phyloP scores from a whole-genome alignment of 1,140 invertebrate species.

The Physella acuta region DNA sequence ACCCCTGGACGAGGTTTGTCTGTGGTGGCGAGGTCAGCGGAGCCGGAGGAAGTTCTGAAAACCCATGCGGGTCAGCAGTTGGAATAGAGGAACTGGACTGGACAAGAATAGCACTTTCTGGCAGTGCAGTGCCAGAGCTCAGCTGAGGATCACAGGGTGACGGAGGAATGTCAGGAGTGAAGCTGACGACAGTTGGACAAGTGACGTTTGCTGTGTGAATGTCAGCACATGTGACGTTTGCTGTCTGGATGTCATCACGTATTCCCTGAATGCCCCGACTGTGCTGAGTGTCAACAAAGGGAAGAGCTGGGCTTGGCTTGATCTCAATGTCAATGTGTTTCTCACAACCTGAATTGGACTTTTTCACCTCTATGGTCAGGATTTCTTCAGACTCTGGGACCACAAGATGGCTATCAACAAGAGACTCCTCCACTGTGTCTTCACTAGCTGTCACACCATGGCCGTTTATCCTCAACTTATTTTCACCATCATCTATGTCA shows the following conservation, averaged over 20 bases:
- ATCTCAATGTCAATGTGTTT: not conserved
- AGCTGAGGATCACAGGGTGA: too few species aligned
- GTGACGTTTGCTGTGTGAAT: not conserved
- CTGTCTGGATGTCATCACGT: not conserved
- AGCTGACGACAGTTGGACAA: too few species aligned
- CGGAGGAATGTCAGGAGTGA: too few species aligned
- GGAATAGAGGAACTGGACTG: too few species aligned
- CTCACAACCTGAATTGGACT: not conserved
- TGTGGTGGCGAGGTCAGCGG: too few species aligned
- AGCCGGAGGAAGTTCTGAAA: too few species aligned
- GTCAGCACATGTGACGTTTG: not conserved
- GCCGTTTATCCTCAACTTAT: not conserved
- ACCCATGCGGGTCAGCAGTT: too few species aligned
- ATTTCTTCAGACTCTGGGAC: slow-evolving; percentile 14
- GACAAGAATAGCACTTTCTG: too few species aligned
- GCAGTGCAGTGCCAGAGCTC: too few species aligned
- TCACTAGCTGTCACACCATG: not conserved
- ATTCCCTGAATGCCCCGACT: not conserved
- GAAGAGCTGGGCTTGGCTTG: too few species aligned
- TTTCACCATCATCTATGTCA: not conserved
- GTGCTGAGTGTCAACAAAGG: not conserved
- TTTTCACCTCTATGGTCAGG: slow-evolving; percentile 3
- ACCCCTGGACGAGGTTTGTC: too few species aligned
- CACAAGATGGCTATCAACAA: not conserved
- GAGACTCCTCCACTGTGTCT: not conserved